Evolutionary conservation across 2,113 vertebrate species (phyloP), one percentile per base, ranked within the genome.

Genomic region (Alligator sinensis): DNA sequence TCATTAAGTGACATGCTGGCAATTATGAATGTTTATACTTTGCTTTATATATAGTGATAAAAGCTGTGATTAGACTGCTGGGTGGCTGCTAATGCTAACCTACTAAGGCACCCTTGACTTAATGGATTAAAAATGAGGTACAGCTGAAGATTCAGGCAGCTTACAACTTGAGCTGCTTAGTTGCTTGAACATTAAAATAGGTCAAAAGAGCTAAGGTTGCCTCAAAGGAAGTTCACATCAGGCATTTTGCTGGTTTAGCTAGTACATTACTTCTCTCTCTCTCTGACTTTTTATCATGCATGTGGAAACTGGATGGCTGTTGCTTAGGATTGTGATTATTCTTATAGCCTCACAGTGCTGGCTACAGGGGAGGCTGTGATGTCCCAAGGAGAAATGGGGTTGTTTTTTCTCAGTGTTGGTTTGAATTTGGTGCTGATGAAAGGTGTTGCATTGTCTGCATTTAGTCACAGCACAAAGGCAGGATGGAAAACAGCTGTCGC

Each of bases 11-110:
- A 38, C 9, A 0, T 38, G 82, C 3, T 87, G 92, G 77, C 77
- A 77, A 74, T 66, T 63, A 74, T 72, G 68, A 80, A 82, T 80
- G 62, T 85, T 94, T 77, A 59, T n/a, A 11, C 54, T 82, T 59
- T 87, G 88, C 86, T 84, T 74, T 34, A 1, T n/a, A 70, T 60
- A 63, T 22, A 77, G 81, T 15, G 54, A 81, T 62, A 54, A 90
- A 81, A 63, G 22, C 30, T 72, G 68, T 72, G 30, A 72, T 72
- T 72, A 9, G 60, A 38, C 57, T 38, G 13, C 57, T 64, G 60
- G 78, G 64, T 0, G 11, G 64, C 61, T 88, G 64, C 87, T 96
- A 82, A 82, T 94, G 88, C 76, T 90, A 92, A 60, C 27, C 27
- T n/a, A 54, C 34, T 21, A 16, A 18, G 55, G 62, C 70, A 57